Conservation (phyloP, 1,140 invertebrate genomes). For the Bactericera cockerelli region DNA sequence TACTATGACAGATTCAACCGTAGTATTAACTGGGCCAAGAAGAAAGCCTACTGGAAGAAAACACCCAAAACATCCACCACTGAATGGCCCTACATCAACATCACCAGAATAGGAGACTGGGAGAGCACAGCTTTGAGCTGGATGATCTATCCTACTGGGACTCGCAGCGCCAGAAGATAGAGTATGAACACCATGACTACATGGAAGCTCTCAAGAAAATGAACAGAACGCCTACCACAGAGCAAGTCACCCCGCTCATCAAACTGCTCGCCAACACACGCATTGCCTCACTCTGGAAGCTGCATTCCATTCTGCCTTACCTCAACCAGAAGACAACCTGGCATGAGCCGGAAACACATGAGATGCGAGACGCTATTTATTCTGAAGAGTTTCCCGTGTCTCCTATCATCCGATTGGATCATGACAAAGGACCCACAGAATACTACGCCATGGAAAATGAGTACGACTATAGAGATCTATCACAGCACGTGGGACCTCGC, state of each 20-base stretch:
- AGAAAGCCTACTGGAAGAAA: background rate
- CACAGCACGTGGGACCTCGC: background rate
- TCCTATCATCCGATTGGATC: background rate
- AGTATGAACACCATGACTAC: slow-evolving; percentile 1
- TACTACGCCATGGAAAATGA: background rate
- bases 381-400: slow-evolving; percentile 5
- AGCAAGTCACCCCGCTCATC: background rate
- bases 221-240: background rate
- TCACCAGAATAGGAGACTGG: slow-evolving; percentile 5
- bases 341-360: background rate
- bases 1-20: background rate
- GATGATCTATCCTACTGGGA: slow-evolving; percentile 5
- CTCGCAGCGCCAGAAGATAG: background rate
- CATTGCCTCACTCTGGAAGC: background rate
- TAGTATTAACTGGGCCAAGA: background rate
- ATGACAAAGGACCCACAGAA: background rate
- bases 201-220: no score
- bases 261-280: slow-evolving; percentile 1
- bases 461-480: background rate
- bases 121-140: background rate
- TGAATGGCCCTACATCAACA: slow-evolving; percentile 1
- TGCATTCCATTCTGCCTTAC: slow-evolving; percentile 4
- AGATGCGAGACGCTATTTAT: background rate
- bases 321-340: background rate
- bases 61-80: background rate